Percentiles rank a stretch among this genome's conserved stretches.
These are phyloP conservation scores for Chaetodon auriga DNA, from an alignment of 2,113 vertebrate species.

Conservation along the genomic window DNA sequence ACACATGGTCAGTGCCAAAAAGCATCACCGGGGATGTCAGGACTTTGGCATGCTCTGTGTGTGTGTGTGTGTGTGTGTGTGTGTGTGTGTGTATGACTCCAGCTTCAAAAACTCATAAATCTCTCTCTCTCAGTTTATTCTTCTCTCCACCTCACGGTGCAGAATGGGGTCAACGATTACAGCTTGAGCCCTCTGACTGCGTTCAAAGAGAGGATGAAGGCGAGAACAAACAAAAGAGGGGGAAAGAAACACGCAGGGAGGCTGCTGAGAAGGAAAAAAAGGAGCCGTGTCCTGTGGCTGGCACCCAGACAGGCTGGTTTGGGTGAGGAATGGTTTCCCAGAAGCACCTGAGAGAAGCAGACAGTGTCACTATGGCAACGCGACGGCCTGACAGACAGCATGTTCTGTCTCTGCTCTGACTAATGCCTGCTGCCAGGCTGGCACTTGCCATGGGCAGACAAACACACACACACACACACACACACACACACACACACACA, in stretches of 20 bases:
- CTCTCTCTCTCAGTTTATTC: not conserved
- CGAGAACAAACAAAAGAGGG: slow-evolving; percentile 40
- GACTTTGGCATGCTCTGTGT: slow-evolving; percentile 8
- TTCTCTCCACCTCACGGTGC: slow-evolving; percentile 10
- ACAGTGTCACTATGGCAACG: slow-evolving; percentile 78
- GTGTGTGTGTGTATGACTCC: not conserved
- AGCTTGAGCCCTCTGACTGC: slow-evolving; percentile 29
- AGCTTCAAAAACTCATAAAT: slow-evolving; percentile 37
- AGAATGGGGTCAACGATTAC: slow-evolving; percentile 43
- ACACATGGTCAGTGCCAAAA: slow-evolving; percentile 51
- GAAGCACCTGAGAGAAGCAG: slow-evolving; percentile 83
- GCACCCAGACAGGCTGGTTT: slow-evolving; percentile 74
- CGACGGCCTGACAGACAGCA: slow-evolving; percentile 80
- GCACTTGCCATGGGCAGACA: slow-evolving; percentile 67
- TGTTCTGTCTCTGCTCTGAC: slow-evolving; percentile 83
- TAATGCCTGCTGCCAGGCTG: slow-evolving; percentile 82
- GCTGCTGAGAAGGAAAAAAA: slow-evolving; percentile 36
- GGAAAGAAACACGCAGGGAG: slow-evolving; percentile 41
- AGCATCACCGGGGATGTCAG: slow-evolving; percentile 42
- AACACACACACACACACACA: slow-evolving; percentile 34
- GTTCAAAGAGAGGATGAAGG: slow-evolving; percentile 56
- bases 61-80: not conserved
- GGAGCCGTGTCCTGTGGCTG: slow-evolving; percentile 59
- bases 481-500: slow-evolving; percentile 16
- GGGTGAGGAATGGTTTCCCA: slow-evolving; percentile 81